A percentile compares a stretch with the other conserved stretches of the same genome.
Evolutionary conservation across 1,140 invertebrate species (phyloP).

Genomic region (Triops longicaudatus): DNA sequence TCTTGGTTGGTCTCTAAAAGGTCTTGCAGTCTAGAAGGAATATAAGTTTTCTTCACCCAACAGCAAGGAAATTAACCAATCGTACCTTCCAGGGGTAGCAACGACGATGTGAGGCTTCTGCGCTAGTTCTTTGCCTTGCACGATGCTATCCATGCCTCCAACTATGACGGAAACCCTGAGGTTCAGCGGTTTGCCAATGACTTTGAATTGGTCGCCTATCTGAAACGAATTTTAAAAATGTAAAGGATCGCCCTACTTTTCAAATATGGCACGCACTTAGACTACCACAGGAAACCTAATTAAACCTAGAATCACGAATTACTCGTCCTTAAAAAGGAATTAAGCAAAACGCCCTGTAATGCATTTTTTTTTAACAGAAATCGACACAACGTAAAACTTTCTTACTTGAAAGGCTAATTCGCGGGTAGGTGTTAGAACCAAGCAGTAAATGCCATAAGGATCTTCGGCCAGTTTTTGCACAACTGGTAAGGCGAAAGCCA

Average conservation of each 20-base stretch:
- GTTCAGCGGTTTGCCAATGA: conserved; percentile 75
- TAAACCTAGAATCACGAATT: background rate
- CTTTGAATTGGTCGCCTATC: conserved; percentile 87
- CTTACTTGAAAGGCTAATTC: conserved; percentile 76
- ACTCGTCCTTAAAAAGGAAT: background rate
- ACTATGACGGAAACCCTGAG: conserved; percentile 75
- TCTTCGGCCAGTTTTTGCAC: conserved; percentile 82
- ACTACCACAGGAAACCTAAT: background rate
- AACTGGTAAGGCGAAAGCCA: conserved; percentile 92
- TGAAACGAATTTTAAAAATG: no score
- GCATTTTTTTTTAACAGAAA: no score
- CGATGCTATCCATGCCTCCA: conserved; percentile 86
- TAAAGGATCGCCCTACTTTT: no score
- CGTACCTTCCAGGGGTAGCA: conserved; percentile 73
- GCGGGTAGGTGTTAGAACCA: conserved; percentile 92
- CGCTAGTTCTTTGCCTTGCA: conserved; percentile 75
- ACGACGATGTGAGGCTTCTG: conserved; percentile 88
- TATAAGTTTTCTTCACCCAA: background rate
- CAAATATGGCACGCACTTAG: no score
- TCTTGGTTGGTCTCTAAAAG: conserved; percentile 76
- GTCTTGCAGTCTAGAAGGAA: conserved; percentile 56
- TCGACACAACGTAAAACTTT: no score
- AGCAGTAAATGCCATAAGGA: conserved; percentile 87
- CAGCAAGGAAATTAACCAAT: background rate
- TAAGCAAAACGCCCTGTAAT: conserved; percentile 5